These are phyloP conservation scores for Stenodera caucasica DNA, from an alignment of 2,888 invertebrate genomes.

Conservation along the genomic window DNA sequence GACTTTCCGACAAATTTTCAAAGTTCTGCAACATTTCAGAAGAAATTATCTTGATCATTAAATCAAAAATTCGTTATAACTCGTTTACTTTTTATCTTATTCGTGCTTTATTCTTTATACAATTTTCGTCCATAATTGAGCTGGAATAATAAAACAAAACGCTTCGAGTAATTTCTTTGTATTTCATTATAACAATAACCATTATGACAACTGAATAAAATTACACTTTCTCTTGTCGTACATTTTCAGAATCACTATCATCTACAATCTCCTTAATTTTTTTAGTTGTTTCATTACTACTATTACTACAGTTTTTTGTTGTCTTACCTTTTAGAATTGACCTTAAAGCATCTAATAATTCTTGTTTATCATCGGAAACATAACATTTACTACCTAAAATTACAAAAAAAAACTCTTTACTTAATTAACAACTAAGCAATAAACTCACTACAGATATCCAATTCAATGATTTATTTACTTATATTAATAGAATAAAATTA, in stretches of 20 bases:
- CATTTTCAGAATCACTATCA: slow-evolving; percentile 41
- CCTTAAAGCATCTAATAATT: slow-evolving; percentile 64
- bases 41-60: too few species aligned
- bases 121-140: too few species aligned
- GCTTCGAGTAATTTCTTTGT: too few species aligned
- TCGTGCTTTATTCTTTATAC: too few species aligned
- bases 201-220: too few species aligned
- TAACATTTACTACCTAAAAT: slow-evolving; percentile 66
- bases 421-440: neutral
- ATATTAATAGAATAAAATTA: slow-evolving; percentile 17
- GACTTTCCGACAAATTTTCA: too few species aligned
- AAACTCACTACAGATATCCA: neutral
- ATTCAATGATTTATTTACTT: slow-evolving; percentile 6
- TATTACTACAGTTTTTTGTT: slow-evolving; percentile 22
- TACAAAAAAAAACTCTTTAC: neutral
- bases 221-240: slow-evolving; percentile 24
- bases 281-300: slow-evolving; percentile 26
- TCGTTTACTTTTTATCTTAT: too few species aligned
- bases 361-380: slow-evolving; percentile 60
- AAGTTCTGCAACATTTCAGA: too few species aligned
- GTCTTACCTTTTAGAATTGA: slow-evolving; percentile 61
- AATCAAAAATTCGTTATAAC: too few species aligned
- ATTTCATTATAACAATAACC: too few species aligned
- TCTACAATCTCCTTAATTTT: slow-evolving; percentile 37
- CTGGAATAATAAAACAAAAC: too few species aligned